These are phyloP conservation scores for Drosophila azteca DNA, from an alignment of 1,140 invertebrate genomes.

Conservation along the genomic window DNA sequence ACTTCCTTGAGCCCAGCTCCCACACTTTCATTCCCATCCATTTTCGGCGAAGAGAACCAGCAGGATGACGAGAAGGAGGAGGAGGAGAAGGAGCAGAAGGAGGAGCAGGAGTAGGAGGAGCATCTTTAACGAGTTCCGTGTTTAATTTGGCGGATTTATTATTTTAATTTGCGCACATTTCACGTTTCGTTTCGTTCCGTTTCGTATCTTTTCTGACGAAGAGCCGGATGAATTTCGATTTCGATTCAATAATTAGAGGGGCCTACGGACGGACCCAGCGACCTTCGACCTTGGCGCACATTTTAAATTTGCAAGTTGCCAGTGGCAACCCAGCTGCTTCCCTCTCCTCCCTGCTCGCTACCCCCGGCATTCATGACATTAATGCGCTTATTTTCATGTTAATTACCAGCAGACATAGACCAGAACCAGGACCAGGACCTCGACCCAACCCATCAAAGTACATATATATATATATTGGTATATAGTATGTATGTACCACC, in stretches of 20 bases:
- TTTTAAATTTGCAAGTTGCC: slow-evolving; percentile 10
- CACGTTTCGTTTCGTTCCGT: slow-evolving; percentile 22
- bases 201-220: background rate
- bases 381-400: slow-evolving; percentile 77
- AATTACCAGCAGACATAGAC: slow-evolving; percentile 72
- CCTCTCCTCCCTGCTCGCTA: slow-evolving; percentile 29
- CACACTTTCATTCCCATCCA: no score
- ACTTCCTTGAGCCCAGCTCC: background rate
- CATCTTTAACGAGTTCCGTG: slow-evolving; percentile 68
- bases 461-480: background rate
- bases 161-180: slow-evolving; percentile 79
- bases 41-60: no score
- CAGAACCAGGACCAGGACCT: background rate
- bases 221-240: slow-evolving; percentile 57
- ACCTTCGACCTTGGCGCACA: slow-evolving; percentile 3
- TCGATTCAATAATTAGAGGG: slow-evolving; percentile 67
- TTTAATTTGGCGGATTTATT: slow-evolving; percentile 78
- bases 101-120: no score
- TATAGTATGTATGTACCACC: slow-evolving; percentile 6
- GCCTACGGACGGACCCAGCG: slow-evolving; percentile 2
- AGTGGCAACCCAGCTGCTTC: background rate
- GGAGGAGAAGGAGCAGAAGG: no score
- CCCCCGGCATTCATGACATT: slow-evolving; percentile 53
- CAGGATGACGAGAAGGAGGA: no score
- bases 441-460: background rate